Percentiles rank a stretch among this genome's conserved stretches.
Evolutionary conservation across 1,140 invertebrate genomes (phyloP).

Genomic region (Cyphomyrmex costatus): DNA sequence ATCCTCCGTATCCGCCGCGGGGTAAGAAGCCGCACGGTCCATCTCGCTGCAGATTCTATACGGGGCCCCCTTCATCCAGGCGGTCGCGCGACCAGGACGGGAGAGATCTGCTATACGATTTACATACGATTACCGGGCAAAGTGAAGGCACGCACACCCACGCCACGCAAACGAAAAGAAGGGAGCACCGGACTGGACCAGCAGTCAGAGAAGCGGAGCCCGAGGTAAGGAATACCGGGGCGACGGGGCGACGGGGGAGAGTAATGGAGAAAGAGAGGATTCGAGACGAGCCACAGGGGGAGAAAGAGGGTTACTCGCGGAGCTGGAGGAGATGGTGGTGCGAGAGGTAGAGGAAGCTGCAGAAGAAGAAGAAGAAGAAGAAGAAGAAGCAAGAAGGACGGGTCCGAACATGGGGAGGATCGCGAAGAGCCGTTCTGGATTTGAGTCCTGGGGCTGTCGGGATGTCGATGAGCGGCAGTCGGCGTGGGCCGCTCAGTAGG

Average conservation of each 20-base stretch:
- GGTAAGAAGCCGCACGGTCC: slow-evolving; percentile 80
- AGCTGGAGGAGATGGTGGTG: slow-evolving; percentile 2
- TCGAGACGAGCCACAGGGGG: slow-evolving; percentile 35
- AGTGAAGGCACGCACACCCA: slow-evolving; percentile 85
- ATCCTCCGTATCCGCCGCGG: slow-evolving; percentile 80
- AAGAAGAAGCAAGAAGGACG: slow-evolving; percentile 32
- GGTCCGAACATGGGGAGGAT: slow-evolving; percentile 65
- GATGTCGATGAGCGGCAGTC: slow-evolving; percentile 84
- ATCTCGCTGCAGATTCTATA: slow-evolving; percentile 80
- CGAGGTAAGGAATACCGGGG: slow-evolving; percentile 37
- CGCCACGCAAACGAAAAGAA: slow-evolving; percentile 79
- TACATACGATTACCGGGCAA: slow-evolving; percentile 86
- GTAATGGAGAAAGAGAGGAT: slow-evolving; percentile 37
- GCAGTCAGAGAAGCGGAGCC: slow-evolving; percentile 63
- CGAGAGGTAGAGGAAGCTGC: slow-evolving; percentile 38
- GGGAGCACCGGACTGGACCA: slow-evolving; percentile 63
- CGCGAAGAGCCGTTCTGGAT: slow-evolving; percentile 74
- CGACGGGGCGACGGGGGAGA: slow-evolving; percentile 15
- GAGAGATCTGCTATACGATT: slow-evolving; percentile 84
- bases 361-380: slow-evolving; percentile 38
- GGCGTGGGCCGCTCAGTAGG: slow-evolving; percentile 86
- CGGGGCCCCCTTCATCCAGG: slow-evolving; percentile 75
- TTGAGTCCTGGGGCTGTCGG: slow-evolving; percentile 81
- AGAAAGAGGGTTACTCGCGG: slow-evolving; percentile 49
- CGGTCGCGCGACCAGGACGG: slow-evolving; percentile 82